Evolutionary conservation across 2,113 vertebrate genomes (phyloP).

Genomic region (Ondatra zibethicus): DNA sequence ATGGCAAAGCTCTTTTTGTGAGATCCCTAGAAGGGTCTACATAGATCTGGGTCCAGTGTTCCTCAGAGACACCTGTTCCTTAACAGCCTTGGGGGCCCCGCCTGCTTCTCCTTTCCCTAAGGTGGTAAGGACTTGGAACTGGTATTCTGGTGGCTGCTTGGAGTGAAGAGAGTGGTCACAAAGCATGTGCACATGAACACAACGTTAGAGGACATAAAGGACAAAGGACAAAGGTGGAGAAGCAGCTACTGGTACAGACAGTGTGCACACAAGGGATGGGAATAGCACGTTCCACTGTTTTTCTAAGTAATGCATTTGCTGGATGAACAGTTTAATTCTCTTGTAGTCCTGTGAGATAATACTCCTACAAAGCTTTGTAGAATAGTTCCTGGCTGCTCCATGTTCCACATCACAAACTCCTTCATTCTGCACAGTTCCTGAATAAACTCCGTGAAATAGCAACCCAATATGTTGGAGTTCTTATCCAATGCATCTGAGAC

Average conservation of each 20-base stretch:
- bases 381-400: neutral
- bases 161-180: slow-evolving; percentile 26
- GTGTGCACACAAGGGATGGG: neutral
- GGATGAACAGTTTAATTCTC: neutral
- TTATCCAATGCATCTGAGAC: neutral
- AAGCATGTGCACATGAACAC: neutral
- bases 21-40: neutral
- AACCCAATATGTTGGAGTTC: neutral
- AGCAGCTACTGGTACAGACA: neutral
- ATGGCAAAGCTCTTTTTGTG: neutral
- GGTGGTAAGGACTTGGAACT: neutral
- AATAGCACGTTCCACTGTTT: neutral
- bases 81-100: neutral
- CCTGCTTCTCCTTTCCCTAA: neutral
- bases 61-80: neutral
- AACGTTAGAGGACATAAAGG: neutral
- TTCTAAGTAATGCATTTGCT: neutral
- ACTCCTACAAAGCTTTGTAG: neutral
- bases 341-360: neutral
- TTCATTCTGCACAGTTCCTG: neutral
- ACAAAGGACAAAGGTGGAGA: neutral
- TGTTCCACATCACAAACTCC: neutral
- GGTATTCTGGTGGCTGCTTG: slow-evolving; percentile 28
- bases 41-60: neutral
- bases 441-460: neutral